Evolutionary conservation across 2,888 invertebrate genomes (phyloP).

Genomic region (Andrena hattorfiana): DNA sequence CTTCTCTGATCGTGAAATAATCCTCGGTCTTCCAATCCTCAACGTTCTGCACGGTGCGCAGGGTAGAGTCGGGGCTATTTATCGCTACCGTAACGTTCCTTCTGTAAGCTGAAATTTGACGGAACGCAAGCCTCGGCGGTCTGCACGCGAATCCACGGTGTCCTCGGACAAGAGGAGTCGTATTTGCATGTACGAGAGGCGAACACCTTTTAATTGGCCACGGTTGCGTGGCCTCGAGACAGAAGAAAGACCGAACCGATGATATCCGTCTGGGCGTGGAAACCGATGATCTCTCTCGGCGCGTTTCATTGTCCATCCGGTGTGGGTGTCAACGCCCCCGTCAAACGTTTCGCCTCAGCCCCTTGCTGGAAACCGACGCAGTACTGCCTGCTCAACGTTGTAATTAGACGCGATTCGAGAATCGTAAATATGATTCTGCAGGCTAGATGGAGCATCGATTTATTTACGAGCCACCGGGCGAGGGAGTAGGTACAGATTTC

Average conservation of each 20-base stretch:
- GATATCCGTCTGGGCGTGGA: conserved; percentile 76
- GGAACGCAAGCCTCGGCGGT: not conserved
- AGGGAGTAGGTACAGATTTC: conserved; percentile 3
- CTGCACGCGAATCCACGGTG: not conserved
- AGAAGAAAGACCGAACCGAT: conserved; percentile 56
- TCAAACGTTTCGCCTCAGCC: conserved; percentile 70
- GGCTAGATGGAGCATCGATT: conserved; percentile 44
- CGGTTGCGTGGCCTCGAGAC: conserved; percentile 32
- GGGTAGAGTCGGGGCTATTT: too few relatives aligned
- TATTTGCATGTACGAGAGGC: conserved; percentile 21
- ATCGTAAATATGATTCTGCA: conserved; percentile 66
- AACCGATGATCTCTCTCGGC: conserved; percentile 65
- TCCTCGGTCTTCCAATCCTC: conserved; percentile 9
- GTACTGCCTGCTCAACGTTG: conserved; percentile 58
- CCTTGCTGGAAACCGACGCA: conserved; percentile 36
- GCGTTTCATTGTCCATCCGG: conserved; percentile 78
- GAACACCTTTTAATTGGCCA: conserved; percentile 53
- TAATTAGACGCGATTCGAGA: conserved; percentile 66
- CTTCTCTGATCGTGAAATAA: conserved; percentile 9
- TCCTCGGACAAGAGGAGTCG: not conserved
- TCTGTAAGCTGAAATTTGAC: not conserved
- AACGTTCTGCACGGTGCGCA: not conserved
- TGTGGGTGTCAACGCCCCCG: conserved; percentile 84
- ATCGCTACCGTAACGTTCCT: too few relatives aligned
- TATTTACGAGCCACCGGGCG: conserved; percentile 52